These are phyloP conservation scores for Garrulus glandarius DNA, from an alignment of 2,797 vertebrate species.

Conservation along the genomic window DNA sequence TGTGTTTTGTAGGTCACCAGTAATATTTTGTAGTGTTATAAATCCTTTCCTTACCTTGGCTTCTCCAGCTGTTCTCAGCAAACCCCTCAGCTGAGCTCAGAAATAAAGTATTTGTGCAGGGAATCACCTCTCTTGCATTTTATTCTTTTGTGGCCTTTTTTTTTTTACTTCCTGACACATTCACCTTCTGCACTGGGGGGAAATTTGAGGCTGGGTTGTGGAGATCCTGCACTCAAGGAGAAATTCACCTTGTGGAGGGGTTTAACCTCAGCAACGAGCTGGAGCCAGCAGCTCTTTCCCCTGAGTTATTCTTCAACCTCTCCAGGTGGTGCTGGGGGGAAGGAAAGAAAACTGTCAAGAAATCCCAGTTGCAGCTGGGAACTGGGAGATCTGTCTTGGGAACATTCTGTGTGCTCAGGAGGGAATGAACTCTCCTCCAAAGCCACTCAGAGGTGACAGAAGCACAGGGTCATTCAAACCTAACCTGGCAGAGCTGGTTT, in stretches of 20 bases:
- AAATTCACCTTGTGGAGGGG: conserved; percentile 5
- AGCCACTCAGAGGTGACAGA: background rate
- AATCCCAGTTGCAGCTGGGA: background rate
- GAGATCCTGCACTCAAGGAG: background rate
- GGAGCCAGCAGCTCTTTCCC: background rate
- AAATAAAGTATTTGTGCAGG: background rate
- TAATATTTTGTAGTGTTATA: background rate
- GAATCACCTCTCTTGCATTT: background rate
- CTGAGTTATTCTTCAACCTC: background rate
- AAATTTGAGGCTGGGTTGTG: background rate
- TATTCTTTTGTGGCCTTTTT: background rate
- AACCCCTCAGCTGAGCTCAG: background rate
- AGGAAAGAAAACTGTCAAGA: background rate
- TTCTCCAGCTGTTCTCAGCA: background rate
- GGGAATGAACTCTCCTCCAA: background rate
- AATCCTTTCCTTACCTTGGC: conserved; percentile 39
- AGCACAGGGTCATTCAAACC: background rate
- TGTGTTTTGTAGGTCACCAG: background rate
- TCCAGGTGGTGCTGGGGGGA: background rate
- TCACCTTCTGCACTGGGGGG: background rate
- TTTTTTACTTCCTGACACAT: background rate
- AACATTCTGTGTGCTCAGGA: background rate
- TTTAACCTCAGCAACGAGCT: background rate
- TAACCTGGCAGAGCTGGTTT: background rate
- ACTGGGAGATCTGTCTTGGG: background rate